phyloP scores from a whole-genome alignment of 2,113 vertebrate species.

The Aspiorhynchus laticeps region DNA sequence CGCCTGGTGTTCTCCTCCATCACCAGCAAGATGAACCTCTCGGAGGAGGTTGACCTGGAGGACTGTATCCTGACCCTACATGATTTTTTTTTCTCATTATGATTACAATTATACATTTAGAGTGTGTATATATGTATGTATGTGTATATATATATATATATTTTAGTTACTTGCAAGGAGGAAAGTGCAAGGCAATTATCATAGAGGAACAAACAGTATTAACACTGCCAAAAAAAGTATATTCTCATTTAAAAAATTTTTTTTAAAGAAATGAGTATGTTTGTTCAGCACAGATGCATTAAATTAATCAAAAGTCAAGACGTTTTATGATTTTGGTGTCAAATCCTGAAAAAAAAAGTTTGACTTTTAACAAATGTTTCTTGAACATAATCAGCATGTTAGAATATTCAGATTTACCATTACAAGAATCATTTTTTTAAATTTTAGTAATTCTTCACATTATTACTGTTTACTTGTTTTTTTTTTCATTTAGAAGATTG shows the following conservation, averaged over 20 bases:
- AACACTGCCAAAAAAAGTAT: too few species aligned
- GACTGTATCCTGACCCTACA: constrained; percentile 86
- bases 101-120: background rate
- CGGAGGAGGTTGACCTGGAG: constrained; percentile 93
- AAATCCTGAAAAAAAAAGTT: too few species aligned
- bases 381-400: background rate
- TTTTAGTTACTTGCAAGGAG: too few species aligned
- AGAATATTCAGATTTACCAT: background rate
- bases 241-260: too few species aligned
- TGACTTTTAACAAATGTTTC: background rate
- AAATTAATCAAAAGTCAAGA: background rate
- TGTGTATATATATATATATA: too few species aligned
- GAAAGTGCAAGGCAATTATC: too few species aligned
- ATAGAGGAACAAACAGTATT: too few species aligned
- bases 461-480: background rate
- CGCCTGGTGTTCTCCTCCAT: constrained; percentile 93
- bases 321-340: background rate
- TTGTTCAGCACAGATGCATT: background rate
- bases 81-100: background rate
- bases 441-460: background rate
- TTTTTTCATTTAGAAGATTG: background rate
- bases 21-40: constrained; percentile 96
- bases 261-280: background rate
- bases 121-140: too few species aligned
- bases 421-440: background rate